Percentiles rank a stretch among this genome's conserved stretches.
Conservation (phyloP, 2,888 invertebrate species). For the Eudemis profundana region DNA sequence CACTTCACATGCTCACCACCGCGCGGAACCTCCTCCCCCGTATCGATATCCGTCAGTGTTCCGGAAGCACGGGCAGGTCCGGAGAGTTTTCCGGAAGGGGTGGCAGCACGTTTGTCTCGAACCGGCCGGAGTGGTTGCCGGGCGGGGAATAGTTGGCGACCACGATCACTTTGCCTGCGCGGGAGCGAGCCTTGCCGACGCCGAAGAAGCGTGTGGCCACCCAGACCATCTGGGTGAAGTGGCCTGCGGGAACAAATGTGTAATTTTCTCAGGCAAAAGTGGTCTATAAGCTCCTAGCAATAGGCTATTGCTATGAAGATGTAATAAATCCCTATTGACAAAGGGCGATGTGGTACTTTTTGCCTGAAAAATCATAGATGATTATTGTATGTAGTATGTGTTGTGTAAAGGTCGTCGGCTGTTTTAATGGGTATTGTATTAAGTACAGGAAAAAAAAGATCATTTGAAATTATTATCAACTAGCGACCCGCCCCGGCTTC, state of each 20-base stretch:
- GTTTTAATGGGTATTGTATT: no score
- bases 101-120: conserved; percentile 91
- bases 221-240: conserved; percentile 96
- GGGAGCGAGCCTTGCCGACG: conserved; percentile 91
- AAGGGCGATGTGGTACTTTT: no score
- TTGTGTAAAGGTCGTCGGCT: no score
- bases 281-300: background rate
- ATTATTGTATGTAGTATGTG: no score
- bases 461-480: no score
- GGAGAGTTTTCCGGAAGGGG: conserved; percentile 87
- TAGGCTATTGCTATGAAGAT: no score
- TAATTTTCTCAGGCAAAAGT: no score
- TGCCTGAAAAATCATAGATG: no score
- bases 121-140: conserved; percentile 90
- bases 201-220: conserved; percentile 90
- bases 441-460: no score
- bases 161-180: conserved; percentile 92
- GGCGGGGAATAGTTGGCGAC: conserved; percentile 94
- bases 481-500: no score
- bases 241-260: conserved; percentile 86
- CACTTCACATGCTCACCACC: conserved; percentile 8
- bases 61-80: conserved; percentile 66
- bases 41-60: conserved; percentile 70
- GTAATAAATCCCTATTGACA: no score
- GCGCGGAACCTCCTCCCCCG: conserved; percentile 23